Evolutionary conservation across 1,140 invertebrate genomes (phyloP).

Genomic region (Aphelenchoides besseyi): DNA sequence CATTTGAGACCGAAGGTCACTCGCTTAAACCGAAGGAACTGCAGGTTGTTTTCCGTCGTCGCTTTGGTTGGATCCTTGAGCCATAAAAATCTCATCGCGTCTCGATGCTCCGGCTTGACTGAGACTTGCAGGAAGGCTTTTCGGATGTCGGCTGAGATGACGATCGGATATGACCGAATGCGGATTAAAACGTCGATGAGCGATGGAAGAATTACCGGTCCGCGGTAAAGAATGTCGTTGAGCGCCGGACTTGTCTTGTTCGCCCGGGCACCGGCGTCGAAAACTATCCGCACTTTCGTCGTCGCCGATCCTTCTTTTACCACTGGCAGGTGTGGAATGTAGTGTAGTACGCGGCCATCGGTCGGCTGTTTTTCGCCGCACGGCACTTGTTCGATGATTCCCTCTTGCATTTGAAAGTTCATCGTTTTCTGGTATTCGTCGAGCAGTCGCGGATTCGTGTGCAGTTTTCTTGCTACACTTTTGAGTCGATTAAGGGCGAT

Average conservation of each 20-base stretch:
- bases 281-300: constrained; percentile 61
- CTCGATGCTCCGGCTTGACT: neutral
- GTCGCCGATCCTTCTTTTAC: constrained; percentile 35
- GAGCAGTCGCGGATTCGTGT: neutral
- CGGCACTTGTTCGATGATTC: neutral
- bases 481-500: neutral
- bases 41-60: constrained; percentile 1
- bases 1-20: constrained; percentile 31
- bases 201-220: constrained; percentile 20
- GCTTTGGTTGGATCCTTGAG: constrained; percentile 26
- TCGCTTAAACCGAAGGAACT: constrained; percentile 19
- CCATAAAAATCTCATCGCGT: constrained; percentile 32
- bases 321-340: neutral
- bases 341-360: neutral
- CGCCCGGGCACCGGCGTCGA: constrained; percentile 54
- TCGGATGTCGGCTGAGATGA: constrained; percentile 28
- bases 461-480: neutral
- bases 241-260: constrained; percentile 27
- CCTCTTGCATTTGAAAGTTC: neutral
- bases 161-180: neutral
- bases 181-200: constrained; percentile 16
- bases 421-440: neutral
- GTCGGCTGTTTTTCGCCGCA: neutral
- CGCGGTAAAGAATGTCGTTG: constrained; percentile 28
- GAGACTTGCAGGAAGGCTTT: constrained; percentile 37